A percentile compares a stretch with the other conserved stretches of the same genome.
Conservation (phyloP, 2,797 vertebrate genomes). For the Ambastaia sidthimunki region DNA sequence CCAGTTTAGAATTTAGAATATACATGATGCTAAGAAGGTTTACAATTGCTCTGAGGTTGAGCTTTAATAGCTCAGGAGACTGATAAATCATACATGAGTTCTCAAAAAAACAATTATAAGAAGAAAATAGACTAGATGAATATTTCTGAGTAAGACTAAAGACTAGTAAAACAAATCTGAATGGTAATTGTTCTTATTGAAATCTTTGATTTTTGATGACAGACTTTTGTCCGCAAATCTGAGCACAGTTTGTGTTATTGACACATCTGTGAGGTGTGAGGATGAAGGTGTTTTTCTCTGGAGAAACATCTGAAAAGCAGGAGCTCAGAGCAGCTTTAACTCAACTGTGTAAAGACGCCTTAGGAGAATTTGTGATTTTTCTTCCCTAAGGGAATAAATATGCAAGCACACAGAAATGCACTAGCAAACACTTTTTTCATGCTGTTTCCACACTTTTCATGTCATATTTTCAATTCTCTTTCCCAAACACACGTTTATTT, state of each 20-base stretch:
- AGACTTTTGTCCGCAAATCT: background rate
- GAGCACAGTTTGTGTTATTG: background rate
- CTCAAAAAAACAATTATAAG: too few relatives aligned
- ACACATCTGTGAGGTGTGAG: background rate
- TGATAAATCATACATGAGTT: background rate
- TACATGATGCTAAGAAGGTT: slow-evolving; percentile 1
- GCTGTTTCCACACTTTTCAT: background rate
- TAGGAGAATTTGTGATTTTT: slow-evolving; percentile 3
- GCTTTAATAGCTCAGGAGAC: background rate
- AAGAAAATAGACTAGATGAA: background rate
- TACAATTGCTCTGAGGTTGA: background rate
- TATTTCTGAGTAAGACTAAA: background rate
- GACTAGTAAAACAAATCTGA: background rate
- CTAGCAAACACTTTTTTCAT: slow-evolving; percentile 24
- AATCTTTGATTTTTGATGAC: background rate
- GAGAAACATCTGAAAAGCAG: background rate
- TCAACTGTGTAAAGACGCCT: background rate
- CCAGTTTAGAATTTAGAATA: slow-evolving; percentile 1
- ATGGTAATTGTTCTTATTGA: background rate
- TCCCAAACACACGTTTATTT: slow-evolving; percentile 46
- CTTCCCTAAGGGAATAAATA: background rate
- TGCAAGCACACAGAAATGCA: slow-evolving; percentile 31
- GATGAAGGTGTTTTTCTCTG: background rate
- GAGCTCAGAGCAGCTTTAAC: background rate
- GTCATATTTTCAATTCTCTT: background rate